Percentiles rank a stretch among this genome's conserved stretches.
Conservation (phyloP, 2,113 vertebrate species). For the Paedocypris sp. region DNA sequence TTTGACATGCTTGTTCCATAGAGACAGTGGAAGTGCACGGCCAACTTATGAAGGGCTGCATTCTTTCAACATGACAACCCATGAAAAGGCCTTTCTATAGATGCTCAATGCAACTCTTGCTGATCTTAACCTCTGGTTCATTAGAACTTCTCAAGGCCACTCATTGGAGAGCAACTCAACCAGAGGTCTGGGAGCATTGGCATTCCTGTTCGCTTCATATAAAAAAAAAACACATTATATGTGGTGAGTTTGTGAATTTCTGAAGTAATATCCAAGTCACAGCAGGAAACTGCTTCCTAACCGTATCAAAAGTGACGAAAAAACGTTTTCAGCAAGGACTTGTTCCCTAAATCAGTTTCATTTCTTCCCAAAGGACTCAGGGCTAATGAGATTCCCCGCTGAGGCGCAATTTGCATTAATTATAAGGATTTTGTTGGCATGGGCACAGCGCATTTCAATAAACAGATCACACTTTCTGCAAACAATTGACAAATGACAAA, state of each 20-base stretch:
- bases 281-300: too few relatives aligned
- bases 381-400: neutral
- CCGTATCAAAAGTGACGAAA: too few relatives aligned
- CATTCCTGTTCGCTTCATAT: neutral
- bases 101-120: conserved; percentile 35
- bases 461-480: neutral
- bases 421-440: neutral
- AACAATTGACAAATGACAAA: neutral
- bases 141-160: conserved; percentile 22
- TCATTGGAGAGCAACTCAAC: too few relatives aligned
- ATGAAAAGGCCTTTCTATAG: conserved; percentile 43
- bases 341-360: too few relatives aligned
- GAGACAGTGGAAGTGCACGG: conserved; percentile 21
- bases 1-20: conserved; percentile 16
- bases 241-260: too few relatives aligned
- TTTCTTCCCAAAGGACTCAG: too few relatives aligned
- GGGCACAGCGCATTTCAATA: neutral
- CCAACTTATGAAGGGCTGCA: conserved; percentile 33
- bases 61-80: conserved; percentile 42
- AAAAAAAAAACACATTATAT: too few relatives aligned
- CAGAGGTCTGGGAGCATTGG: neutral
- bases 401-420: too few relatives aligned
- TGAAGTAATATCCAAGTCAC: too few relatives aligned
- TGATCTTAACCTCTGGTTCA: conserved; percentile 33
- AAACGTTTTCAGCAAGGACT: too few relatives aligned